Percentiles rank a stretch among this genome's conserved stretches.
Conservation (phyloP, 1,140 invertebrate species). For the Euschistus heros region DNA sequence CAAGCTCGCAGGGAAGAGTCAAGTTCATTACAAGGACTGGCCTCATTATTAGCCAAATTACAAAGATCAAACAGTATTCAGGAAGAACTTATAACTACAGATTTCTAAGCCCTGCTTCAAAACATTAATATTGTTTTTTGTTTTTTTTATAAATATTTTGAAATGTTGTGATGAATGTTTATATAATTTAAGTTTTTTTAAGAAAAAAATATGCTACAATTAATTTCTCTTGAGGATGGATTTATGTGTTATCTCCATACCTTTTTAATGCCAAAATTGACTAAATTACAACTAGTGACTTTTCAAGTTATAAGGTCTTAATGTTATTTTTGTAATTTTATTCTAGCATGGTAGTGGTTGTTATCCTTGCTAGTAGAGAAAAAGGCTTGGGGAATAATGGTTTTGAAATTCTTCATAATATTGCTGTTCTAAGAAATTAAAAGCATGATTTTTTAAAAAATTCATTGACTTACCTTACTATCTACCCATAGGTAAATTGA, state of each 20-base stretch:
- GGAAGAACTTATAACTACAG: constrained; percentile 56
- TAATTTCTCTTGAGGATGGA: not conserved
- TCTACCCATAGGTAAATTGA: no score
- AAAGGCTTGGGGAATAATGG: no score
- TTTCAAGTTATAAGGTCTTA: no score
- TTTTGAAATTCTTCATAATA: no score
- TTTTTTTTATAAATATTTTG: not conserved
- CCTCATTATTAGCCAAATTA: constrained; percentile 37
- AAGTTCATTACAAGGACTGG: constrained; percentile 45
- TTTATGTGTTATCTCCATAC: not conserved
- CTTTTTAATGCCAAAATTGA: not conserved
- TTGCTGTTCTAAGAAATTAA: no score
- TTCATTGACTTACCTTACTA: no score
- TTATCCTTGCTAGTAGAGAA: no score
- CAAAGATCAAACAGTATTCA: constrained; percentile 67
- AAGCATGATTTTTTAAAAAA: no score
- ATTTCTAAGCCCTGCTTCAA: not conserved
- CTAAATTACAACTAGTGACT: no score
- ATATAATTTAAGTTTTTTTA: not conserved
- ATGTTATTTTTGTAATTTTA: no score
- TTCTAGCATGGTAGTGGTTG: no score
- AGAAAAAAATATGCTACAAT: not conserved
- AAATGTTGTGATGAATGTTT: not conserved
- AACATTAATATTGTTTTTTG: not conserved
- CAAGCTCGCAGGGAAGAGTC: constrained; percentile 46